Evolutionary conservation across 1,140 invertebrate species (phyloP).

Genomic region (Brachionus calyciflorus): DNA sequence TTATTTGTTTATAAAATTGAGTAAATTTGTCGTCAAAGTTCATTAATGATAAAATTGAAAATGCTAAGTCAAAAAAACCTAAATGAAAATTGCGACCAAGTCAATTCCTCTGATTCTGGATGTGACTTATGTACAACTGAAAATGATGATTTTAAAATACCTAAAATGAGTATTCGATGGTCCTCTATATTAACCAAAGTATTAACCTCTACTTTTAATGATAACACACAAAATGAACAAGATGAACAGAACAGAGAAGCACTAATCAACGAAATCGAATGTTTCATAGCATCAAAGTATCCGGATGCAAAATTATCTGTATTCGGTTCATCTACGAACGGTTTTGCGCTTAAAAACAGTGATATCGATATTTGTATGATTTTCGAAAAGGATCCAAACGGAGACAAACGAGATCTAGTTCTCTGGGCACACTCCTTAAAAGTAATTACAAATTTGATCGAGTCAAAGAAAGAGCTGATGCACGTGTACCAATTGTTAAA

Average conservation of each 20-base stretch:
- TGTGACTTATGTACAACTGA: too few species aligned
- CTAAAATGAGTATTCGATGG: too few species aligned
- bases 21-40: too few species aligned
- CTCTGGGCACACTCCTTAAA: slow-evolving; percentile 6
- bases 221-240: slow-evolving; percentile 32
- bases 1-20: too few species aligned
- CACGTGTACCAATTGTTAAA: slow-evolving; percentile 69
- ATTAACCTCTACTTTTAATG: too few species aligned
- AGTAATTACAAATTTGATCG: neutral
- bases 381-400: slow-evolving; percentile 61
- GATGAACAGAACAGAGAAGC: neutral
- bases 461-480: slow-evolving; percentile 50
- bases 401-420: slow-evolving; percentile 32
- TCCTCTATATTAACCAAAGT: too few species aligned
- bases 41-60: too few species aligned
- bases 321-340: slow-evolving; percentile 69
- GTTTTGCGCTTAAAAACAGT: slow-evolving; percentile 66
- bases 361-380: slow-evolving; percentile 68
- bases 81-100: too few species aligned
- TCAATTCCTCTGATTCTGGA: too few species aligned
- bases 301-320: slow-evolving; percentile 63
- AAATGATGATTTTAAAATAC: too few species aligned
- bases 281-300: slow-evolving; percentile 20
- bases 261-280: neutral
- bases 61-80: too few species aligned